A percentile compares a stretch with the other conserved stretches of the same genome.
Conservation (phyloP, 2,888 invertebrate species). For the Sarcophaga carnaria region DNA sequence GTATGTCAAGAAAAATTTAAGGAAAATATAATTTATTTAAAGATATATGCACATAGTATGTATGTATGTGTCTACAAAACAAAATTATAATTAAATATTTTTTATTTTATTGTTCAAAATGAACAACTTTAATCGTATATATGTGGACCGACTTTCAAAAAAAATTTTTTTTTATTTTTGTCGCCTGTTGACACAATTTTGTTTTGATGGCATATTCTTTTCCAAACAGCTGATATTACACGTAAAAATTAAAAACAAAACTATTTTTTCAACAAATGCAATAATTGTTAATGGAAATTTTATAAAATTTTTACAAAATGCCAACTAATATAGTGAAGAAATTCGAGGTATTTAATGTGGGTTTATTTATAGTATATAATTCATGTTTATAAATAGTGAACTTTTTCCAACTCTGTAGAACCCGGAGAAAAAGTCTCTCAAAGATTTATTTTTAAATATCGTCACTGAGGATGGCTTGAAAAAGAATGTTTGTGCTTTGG, state of each 20-base stretch:
- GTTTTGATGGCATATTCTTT: not conserved
- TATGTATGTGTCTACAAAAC: too few species aligned
- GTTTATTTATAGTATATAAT: not conserved
- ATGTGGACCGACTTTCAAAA: not conserved
- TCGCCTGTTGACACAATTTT: not conserved
- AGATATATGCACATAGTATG: too few species aligned
- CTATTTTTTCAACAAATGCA: not conserved
- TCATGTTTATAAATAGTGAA: not conserved
- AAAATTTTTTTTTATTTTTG: not conserved
- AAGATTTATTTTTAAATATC: slow-evolving; percentile 62
- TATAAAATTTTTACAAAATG: slow-evolving; percentile 4
- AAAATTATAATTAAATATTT: too few species aligned
- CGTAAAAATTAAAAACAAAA: not conserved
- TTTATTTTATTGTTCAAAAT: too few species aligned
- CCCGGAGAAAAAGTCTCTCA: slow-evolving; percentile 66
- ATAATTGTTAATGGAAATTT: not conserved
- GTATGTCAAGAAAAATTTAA: too few species aligned
- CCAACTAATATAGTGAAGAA: slow-evolving; percentile 30
- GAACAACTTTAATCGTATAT: too few species aligned
- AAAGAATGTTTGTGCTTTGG: slow-evolving; percentile 85
- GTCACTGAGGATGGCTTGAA: slow-evolving; percentile 83
- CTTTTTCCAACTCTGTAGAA: slow-evolving; percentile 51
- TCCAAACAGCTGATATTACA: not conserved
- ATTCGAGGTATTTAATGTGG: slow-evolving; percentile 23
- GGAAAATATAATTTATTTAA: too few species aligned